Evolutionary conservation across 2,888 invertebrate genomes (phyloP).

Genomic region (Plebejus melissa): DNA sequence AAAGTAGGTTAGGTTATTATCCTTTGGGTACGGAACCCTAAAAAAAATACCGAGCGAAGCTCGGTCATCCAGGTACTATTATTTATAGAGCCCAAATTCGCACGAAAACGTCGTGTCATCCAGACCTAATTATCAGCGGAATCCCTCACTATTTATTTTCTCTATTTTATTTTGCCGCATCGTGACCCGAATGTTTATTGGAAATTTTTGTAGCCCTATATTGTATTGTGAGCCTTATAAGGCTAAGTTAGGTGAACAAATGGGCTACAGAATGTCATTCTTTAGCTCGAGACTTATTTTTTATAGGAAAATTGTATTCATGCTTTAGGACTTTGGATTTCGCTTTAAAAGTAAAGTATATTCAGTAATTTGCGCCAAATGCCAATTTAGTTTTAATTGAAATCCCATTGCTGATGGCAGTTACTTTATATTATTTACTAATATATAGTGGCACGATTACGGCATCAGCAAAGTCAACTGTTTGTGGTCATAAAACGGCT

Average conservation of each 20-base stretch:
- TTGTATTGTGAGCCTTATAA: constrained; percentile 3
- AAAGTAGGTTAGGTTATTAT: too few species aligned
- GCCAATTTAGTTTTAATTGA: too few species aligned
- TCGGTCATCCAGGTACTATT: too few species aligned
- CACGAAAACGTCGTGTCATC: background rate
- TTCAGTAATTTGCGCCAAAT: too few species aligned
- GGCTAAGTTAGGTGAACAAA: background rate
- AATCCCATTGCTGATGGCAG: too few species aligned
- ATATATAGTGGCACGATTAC: too few species aligned
- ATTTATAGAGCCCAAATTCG: background rate
- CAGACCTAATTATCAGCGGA: background rate
- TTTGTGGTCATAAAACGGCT: too few species aligned
- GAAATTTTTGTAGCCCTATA: background rate
- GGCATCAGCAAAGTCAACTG: too few species aligned
- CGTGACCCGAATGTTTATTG: background rate
- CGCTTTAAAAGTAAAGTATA: background rate
- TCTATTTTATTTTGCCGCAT: background rate
- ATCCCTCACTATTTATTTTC: constrained; percentile 6
- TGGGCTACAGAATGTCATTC: background rate
- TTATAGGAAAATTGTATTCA: background rate
- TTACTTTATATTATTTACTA: too few species aligned
- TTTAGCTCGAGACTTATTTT: background rate
- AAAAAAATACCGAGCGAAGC: too few species aligned
- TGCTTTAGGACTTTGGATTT: background rate
- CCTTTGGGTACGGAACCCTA: too few species aligned